phyloP scores from a whole-genome alignment of 2,113 vertebrate species.

The Tupaia chinensis region DNA sequence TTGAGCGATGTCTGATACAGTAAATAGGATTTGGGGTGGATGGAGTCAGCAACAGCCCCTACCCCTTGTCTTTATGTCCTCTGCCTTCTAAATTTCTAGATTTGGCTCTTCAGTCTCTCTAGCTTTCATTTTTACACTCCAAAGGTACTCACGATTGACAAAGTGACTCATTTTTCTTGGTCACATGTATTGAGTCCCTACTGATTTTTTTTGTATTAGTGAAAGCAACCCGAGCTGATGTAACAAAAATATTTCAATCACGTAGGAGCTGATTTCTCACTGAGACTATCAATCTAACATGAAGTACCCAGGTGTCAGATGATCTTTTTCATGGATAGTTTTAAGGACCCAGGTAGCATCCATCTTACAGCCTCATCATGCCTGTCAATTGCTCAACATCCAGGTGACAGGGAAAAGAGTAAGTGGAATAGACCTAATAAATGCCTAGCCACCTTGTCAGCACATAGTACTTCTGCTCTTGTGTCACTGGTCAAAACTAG shows the following conservation, averaged over 20 bases:
- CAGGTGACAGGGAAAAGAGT: background rate
- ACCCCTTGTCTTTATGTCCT: background rate
- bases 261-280: background rate
- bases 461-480: background rate
- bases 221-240: background rate
- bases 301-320: background rate
- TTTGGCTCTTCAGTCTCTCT: background rate
- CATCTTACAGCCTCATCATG: background rate
- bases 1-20: background rate
- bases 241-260: constrained; percentile 32
- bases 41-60: background rate
- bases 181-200: background rate
- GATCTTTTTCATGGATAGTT: background rate
- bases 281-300: background rate
- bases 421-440: background rate
- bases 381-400: background rate
- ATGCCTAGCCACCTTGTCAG: background rate
- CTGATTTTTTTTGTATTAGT: background rate
- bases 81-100: constrained; percentile 15
- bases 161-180: background rate
- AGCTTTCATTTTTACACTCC: constrained; percentile 37
- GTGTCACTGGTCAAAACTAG: background rate
- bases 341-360: constrained; percentile 3
- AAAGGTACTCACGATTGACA: background rate
- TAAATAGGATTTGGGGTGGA: background rate